phyloP scores from a whole-genome alignment of 2,888 invertebrate species.

The Incurvaria masculella region DNA sequence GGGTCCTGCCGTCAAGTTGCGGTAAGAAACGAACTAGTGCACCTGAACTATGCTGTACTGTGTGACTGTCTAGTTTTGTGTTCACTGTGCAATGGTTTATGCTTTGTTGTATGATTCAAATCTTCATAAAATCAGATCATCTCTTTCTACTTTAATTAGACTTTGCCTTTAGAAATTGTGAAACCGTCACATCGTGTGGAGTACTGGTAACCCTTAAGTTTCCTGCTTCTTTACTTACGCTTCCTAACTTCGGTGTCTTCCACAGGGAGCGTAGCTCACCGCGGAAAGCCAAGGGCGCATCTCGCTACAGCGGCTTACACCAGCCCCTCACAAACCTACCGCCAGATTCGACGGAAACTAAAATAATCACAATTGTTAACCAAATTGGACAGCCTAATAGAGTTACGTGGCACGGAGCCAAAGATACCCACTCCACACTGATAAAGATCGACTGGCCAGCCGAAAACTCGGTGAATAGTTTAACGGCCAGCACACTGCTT shows the following conservation, averaged over 20 bases:
- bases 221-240: constrained; percentile 7
- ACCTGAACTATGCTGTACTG: neutral
- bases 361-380: constrained; percentile 21
- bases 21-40: constrained; percentile 26
- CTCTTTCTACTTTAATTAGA: neutral
- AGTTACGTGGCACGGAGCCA: constrained; percentile 41
- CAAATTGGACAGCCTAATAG: constrained; percentile 18
- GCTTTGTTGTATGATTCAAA: neutral
- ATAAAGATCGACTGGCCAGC: constrained; percentile 48
- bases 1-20: constrained; percentile 34
- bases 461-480: constrained; percentile 31
- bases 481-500: constrained; percentile 34
- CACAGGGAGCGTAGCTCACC: constrained; percentile 48
- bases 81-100: neutral
- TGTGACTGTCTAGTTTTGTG: neutral
- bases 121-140: neutral
- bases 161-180: neutral
- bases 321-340: constrained; percentile 20
- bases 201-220: constrained; percentile 11
- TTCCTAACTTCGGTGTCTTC: constrained; percentile 20
- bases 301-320: constrained; percentile 39
- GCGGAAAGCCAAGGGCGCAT: constrained; percentile 32
- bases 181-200: constrained; percentile 3
- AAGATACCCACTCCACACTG: constrained; percentile 45
- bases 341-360: constrained; percentile 15